Evolutionary conservation across 2,888 invertebrate species (phyloP), one percentile per base, ranked within the genome.

Genomic region (Ectropis crepuscularia): DNA sequence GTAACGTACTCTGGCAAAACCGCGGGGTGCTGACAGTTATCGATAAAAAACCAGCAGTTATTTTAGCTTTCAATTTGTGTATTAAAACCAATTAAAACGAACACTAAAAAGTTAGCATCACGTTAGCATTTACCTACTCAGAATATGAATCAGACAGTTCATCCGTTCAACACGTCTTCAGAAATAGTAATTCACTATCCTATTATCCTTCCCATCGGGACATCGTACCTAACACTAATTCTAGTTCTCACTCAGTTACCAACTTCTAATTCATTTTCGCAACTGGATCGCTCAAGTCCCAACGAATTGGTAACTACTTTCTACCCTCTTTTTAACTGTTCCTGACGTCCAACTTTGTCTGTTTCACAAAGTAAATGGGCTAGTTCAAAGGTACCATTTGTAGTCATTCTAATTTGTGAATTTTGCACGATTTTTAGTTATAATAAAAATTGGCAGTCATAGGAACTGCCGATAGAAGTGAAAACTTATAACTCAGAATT

Each of bases 271-370:
- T 62, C 37, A 57, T 57, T 63, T 63, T 57, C 47, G 42, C 42
- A 53, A 57, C 57, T 46, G 37, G 42, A 53, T 57, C 62, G 41
- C 43, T 39, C 11, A 7, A 55, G 55, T 49, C 53, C 58, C 46
- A 53, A 59, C 49, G 61, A 46, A 63, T 51, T 53, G 51, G 42
- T 50, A 58, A 61, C 61, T 55, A 60, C 63, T 57, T 57, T 57
- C 53, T 45, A 38, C 28, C 53, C 58, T 60, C 64, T 64, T 68
- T 9, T 41, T 58, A 65, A 58, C 57, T 62, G 68, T 43, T 62
- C 12, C 45, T 53, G 67, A 61, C 67, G 61, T 48, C 38, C 16
- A 63, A 57, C 59, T 63, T 62, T 45, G 64, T 64, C 8, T 39
- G 6, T 55, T 50, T 41, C 7, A 46, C 42, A n/a, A 38, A n/a